Evolutionary conservation across 2,113 vertebrate species (phyloP), one percentile per base, ranked within the genome.

Genomic region (Oceanites oceanicus): DNA sequence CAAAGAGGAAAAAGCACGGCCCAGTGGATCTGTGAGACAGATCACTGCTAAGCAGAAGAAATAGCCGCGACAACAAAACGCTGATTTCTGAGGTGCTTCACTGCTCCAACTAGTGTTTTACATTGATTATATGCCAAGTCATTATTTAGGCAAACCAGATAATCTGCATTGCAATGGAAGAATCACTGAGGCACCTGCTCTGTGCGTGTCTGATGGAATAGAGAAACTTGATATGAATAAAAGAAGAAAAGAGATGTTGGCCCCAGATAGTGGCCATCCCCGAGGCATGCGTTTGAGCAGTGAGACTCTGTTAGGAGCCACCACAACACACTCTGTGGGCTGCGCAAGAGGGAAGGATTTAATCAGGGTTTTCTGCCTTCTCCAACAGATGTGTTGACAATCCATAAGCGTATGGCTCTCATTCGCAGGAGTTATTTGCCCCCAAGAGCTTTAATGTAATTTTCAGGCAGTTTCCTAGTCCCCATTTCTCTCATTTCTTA

Each of bases 361-460:
- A 89, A 89, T 85, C 56, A 75, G 61, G n/a, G 32, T 92, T 90
- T 88, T 82, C 70, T 92, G 58, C 26, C 45, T 91, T 88, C 44
- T 78, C 70, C 89, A 58, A 34, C 70, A 85, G 71, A 92, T 91
- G 62, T 91, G 86, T 79, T 95, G 80, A 73, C 71, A 86, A 56
- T 78, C 62, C 36, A 11, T 53, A 78, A 89, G 70, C 3, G 4
- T 85, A 49, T 75, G 81, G 55, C 68, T 89, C 75, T 89, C 70
- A 36, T 78, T 89, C 38, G 9, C 52, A 34, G 53, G 62, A 91
- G 83, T 71, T 95, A 75, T 86, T 95, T 94, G 49, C 62, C 90
- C 90, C 66, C 93, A 94, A 66, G 87, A 93, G 80, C 74, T 94
- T 94, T 79, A 94, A 70, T 94, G 92, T 73, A 85, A 97, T 93